These are phyloP conservation scores for Orthonevra nobilis DNA, from an alignment of 2,888 invertebrate genomes.

Conservation along the genomic window DNA sequence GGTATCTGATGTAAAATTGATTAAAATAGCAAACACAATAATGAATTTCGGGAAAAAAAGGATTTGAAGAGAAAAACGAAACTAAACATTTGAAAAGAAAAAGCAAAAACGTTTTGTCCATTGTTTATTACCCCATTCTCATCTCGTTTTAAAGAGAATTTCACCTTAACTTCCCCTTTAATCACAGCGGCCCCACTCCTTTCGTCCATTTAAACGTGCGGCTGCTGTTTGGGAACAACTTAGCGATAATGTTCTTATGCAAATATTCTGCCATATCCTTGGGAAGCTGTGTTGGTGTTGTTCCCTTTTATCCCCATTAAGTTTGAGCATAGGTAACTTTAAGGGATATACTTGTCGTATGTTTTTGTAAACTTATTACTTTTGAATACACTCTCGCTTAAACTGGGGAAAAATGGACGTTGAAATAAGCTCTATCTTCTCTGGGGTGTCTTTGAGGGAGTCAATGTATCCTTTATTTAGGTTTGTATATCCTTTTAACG, in stretches of 20 bases:
- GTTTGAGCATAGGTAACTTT: conserved; percentile 36
- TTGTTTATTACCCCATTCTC: conserved; percentile 27
- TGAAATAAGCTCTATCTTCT: too few species aligned
- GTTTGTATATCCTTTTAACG: background rate
- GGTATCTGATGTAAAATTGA: background rate
- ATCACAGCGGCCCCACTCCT: background rate
- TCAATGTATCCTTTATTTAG: too few species aligned
- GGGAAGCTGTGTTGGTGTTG: conserved; percentile 9
- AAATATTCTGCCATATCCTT: conserved; percentile 43
- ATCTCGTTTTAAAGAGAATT: background rate
- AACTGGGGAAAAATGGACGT: background rate
- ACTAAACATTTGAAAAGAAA: too few species aligned
- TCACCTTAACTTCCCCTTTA: background rate
- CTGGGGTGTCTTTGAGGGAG: too few species aligned
- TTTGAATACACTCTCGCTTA: conserved; percentile 18
- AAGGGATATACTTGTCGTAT: conserved; percentile 49
- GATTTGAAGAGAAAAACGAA: conserved; percentile 29
- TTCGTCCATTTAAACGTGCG: background rate
- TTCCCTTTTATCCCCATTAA: conserved; percentile 34
- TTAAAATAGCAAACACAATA: background rate
- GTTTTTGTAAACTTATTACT: conserved; percentile 57
- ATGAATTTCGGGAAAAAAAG: background rate
- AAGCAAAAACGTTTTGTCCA: conserved; percentile 45
- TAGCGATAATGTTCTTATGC: conserved; percentile 50
- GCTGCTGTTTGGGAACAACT: conserved; percentile 8